Evolutionary conservation across 2,797 vertebrate species (phyloP).

Genomic region (Chaetodon trifasciatus): DNA sequence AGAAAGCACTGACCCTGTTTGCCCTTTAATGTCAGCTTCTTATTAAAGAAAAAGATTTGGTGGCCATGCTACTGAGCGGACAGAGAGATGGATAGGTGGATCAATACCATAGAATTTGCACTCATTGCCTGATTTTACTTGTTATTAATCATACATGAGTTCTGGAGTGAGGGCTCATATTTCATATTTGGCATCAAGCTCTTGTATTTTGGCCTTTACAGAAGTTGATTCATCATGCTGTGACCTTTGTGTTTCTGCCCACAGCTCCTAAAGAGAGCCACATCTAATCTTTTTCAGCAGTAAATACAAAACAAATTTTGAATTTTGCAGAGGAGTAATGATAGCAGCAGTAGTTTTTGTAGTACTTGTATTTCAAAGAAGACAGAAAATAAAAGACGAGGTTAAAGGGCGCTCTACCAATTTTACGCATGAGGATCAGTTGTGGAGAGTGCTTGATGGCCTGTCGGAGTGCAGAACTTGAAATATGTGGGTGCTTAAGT

Average conservation of each 20-base stretch:
- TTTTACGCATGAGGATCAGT: not conserved
- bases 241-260: slow-evolving; percentile 30
- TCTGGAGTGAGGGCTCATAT: not conserved
- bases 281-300: not conserved
- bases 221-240: slow-evolving; percentile 6
- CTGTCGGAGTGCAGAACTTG: not conserved
- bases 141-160: not conserved
- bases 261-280: not conserved
- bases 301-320: not conserved
- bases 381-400: not conserved
- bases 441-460: not conserved
- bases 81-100: not conserved
- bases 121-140: not conserved
- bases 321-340: not conserved
- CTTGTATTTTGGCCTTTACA: slow-evolving; percentile 13
- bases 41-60: not conserved
- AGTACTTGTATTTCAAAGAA: not conserved
- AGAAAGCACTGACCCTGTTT: not conserved
- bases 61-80: not conserved
- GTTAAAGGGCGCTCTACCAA: not conserved
- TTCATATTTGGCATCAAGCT: not conserved
- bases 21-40: slow-evolving; percentile 10
- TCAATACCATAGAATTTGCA: not conserved
- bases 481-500: not conserved
- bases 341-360: not conserved